phyloP scores from a whole-genome alignment of 2,888 invertebrate species.

The Tanypteryx hageni region DNA sequence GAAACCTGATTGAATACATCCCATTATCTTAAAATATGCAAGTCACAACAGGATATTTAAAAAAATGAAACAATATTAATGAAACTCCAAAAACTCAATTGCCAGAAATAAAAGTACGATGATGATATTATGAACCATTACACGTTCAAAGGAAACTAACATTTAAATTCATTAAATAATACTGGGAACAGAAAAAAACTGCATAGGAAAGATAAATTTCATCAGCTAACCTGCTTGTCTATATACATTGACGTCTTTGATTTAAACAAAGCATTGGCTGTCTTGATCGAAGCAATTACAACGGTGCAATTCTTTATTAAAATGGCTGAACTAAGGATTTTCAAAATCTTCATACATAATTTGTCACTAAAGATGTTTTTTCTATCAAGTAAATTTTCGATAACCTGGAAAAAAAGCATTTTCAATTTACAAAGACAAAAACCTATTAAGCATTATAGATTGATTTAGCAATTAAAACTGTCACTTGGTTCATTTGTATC shows the following conservation, averaged over 20 bases:
- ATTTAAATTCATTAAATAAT: not conserved
- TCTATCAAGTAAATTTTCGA: conserved; percentile 20
- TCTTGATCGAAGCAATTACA: not conserved
- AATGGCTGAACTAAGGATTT: not conserved
- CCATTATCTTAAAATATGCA: too few relatives aligned
- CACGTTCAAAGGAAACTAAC: not conserved
- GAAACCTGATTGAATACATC: too few relatives aligned
- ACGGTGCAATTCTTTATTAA: not conserved
- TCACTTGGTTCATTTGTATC: too few relatives aligned
- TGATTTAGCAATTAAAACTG: too few relatives aligned
- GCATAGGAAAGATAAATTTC: not conserved
- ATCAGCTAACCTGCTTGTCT: not conserved
- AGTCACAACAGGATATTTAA: too few relatives aligned
- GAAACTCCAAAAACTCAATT: too few relatives aligned
- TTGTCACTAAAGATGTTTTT: not conserved
- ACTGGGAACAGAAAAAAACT: not conserved
- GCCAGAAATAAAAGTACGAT: too few relatives aligned
- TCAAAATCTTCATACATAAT: not conserved
- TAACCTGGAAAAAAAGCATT: not conserved
- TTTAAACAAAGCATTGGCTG: not conserved
- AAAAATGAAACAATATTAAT: too few relatives aligned
- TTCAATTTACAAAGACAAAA: not conserved
- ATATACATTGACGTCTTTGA: not conserved
- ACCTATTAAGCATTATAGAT: too few relatives aligned
- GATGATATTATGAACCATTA: not conserved